Evolutionary conservation across 2,888 invertebrate species (phyloP), one percentile per base, ranked within the genome.

Genomic region (Idaea dimidiata): DNA sequence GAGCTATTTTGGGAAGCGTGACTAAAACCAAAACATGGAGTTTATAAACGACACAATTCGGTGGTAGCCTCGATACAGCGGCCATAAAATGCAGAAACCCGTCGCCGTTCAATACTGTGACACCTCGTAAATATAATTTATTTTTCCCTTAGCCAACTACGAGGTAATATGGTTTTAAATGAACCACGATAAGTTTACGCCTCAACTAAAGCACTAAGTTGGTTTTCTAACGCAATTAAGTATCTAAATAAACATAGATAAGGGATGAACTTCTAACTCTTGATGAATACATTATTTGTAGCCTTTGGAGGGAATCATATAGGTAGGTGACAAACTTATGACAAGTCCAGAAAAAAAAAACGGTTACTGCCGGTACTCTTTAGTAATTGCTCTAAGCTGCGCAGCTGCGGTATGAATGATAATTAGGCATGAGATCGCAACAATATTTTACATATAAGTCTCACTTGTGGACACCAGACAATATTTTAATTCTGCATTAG

Each of bases 21-120:
- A 85, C 87, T 78, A 73, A 83, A 89, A 80, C 74, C 81, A 86
- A 86, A 90, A 90, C 89, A 90, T 78, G 59, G 69, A 73, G 76
- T 76, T 76, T 80, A 83, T 80, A 80, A 83, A 75, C 73, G 69
- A 80, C 76, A 83, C 82, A 78, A 80, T 84, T 87, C 77, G 80
- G 83, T 75, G 79, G 77, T 78, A 78, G 75, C 73, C 75, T 68
- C 77, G 75, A 81, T 83, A 82, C 83, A 83, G 76, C 73, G 79
- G 68, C 78, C 79, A 77, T 83, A 82, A 83, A 83, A 77, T 66
- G 66, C 73, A 73, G 69, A 72, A 79, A 76, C 77, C 73, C 75
- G 80, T 78, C 77, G 71, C 74, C 71, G 76, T 80, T 81, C 74
- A 74, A 70, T 76, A 77, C 75, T 74, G 69, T 79, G 78, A 79